Evolutionary conservation across 2,888 invertebrate species (phyloP), one percentile per base, ranked within the genome.

Genomic region (Drosophila prostipennis): DNA sequence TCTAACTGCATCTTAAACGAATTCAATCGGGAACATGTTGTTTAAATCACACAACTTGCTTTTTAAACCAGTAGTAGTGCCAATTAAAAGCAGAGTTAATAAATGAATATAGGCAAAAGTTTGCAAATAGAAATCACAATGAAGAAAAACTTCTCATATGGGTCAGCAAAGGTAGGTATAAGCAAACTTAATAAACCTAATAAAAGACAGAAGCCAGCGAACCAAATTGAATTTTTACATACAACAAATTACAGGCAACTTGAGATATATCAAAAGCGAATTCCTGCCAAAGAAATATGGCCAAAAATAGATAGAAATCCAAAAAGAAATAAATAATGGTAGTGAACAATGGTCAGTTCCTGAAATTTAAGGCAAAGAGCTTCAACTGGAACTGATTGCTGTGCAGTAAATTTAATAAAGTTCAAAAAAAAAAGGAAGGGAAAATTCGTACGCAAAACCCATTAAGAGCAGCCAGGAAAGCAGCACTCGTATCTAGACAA

Each of bases 291-390:
- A 23, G 37, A 11, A 55, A n/a, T 14, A 19, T 13, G 2, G 0
- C 10, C 6, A 32, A 29, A 14, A 45, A 45, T 14, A 56, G 54
- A 78, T 64, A 57, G 49, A 54, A 34, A 37, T 19, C 51, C 55
- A 48, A 46, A 55, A 23, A 58, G 51, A 56, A 56, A 71, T 40
- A 71, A 59, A 71, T 55, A 46, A 64, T 61, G 56, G 56, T 60
- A 69, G 49, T 51, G 42, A 67, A 59, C 67, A 58, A 58, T 36
- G 43, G 45, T 45, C 48, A 59, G 56, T 51, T 34, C 11, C n/a
- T 34, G 23, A 23, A 19, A 32, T 55, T 43, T 23, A 10, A 10
- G n/a, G 36, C 34, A 48, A 34, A 34, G 4, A 19, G 16, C 34
- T 32, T 34, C 11, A 16, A 48, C 48, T 48, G 48, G 48, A 48